Base-by-base conservation (phyloP, 1,140 invertebrate species). In the Drosophila cardini region DNA sequence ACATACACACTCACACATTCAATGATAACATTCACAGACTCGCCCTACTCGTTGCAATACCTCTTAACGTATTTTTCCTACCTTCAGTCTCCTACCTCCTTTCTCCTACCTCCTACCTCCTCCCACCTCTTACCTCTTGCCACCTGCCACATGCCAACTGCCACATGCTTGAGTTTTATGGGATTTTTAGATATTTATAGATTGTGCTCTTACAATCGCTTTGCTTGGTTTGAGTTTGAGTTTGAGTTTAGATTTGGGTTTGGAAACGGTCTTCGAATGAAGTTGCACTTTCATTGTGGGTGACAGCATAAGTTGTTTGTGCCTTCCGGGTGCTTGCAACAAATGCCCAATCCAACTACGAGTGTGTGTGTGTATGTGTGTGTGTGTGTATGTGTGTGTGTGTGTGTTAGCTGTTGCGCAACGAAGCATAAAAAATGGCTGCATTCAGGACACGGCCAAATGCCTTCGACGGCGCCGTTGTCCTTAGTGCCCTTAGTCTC, bases 121-220 rank as follows among this genome's bases (percentile, higher is more conserved):
- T 6, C 7, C 43, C 42, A 3, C 10, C 45, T 26, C 16, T 36
- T 32, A 43, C 65, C 53, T 11, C 72, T 30, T 6, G n/a, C 26
- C 13, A 38, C 16, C 46, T 64, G 58, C 60, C 58, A 74, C 16
- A 38, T 61, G 42, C 40, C 50, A 65, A 21, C 67, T 62, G 60
- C 62, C 65, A 79, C 63, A 56, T 68, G 50, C 58, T 70, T 65
- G 81, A 85, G 80, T 85, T 84, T 84, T 84, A 84, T 85, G 77
- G 73, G 77, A 80, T 80, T 84, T 85, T 76, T 63, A 82, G 83
- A 87, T 86, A 86, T 86, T 86, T 87, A 85, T 87, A 87, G 82
- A 86, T 86, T 78, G 83, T 79, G 70, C 76, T 69, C 71, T 63
- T 55, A 50, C 72, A 70, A 69, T 70, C 65, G 72, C 53, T 55